Conservation (phyloP, 2,888 invertebrate species). For the Phalera bucephala region DNA sequence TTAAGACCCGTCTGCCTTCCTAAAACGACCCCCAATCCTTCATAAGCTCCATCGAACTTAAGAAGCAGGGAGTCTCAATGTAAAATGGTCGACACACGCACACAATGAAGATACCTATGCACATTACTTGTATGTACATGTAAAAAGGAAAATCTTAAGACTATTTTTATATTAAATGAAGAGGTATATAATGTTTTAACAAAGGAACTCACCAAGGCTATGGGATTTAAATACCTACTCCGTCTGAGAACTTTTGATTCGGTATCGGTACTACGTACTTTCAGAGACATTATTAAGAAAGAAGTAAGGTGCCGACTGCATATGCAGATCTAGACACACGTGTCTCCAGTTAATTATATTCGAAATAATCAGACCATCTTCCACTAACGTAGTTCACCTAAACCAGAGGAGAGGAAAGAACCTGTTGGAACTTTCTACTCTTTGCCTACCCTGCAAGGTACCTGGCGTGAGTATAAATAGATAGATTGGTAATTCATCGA, state of each 20-base stretch:
- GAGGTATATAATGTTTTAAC: conserved; percentile 22
- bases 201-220: conserved; percentile 15
- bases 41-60: conserved; percentile 5
- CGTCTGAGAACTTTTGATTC: neutral
- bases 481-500: no score
- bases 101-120: conserved; percentile 11
- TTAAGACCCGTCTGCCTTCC: conserved; percentile 19
- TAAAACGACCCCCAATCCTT: conserved; percentile 15
- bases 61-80: conserved; percentile 25
- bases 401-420: no score
- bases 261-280: no score
- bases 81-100: conserved; percentile 30
- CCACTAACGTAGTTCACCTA: no score
- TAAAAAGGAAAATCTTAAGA: conserved; percentile 33
- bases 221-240: neutral
- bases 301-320: no score
- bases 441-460: no score
- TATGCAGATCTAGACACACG: no score
- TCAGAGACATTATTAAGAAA: no score
- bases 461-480: no score
- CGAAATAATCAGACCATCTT: no score
- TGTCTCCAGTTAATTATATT: no score
- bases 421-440: no score
- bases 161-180: conserved; percentile 35
- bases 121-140: conserved; percentile 19